These are phyloP conservation scores for Apis dorsata DNA, from an alignment of 1,140 invertebrate genomes.

Conservation along the genomic window DNA sequence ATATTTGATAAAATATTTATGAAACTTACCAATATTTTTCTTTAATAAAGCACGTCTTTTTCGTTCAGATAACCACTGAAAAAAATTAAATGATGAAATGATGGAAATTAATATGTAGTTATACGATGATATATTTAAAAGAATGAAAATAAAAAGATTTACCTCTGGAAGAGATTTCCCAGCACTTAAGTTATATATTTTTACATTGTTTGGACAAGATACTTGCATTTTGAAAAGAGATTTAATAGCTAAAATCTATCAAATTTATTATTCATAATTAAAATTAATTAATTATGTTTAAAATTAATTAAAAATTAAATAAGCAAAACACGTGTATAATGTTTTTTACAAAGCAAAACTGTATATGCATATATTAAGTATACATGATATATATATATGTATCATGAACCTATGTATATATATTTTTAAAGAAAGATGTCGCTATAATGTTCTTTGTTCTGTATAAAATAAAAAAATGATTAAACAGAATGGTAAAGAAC, in stretches of 20 bases:
- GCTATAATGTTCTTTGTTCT: not conserved
- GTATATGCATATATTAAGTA: not conserved
- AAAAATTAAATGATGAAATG: slow-evolving; percentile 21
- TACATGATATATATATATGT: not conserved
- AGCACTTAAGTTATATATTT: slow-evolving; percentile 98
- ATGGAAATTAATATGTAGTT: not conserved
- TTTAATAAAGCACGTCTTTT: slow-evolving; percentile 92
- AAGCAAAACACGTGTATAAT: not conserved
- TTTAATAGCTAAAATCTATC: slow-evolving; percentile 1
- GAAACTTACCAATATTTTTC: slow-evolving; percentile 88
- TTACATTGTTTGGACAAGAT: slow-evolving; percentile 94
- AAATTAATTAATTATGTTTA: not conserved
- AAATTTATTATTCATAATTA: not conserved
- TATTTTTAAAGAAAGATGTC: not conserved
- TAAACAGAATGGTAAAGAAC: not conserved
- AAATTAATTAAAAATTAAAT: not conserved
- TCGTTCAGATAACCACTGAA: slow-evolving; percentile 95
- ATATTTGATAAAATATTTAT: not conserved
- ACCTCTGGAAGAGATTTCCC: slow-evolving; percentile 98
- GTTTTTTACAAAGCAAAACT: too few relatives aligned
- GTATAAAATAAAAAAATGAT: not conserved
- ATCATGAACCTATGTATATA: not conserved
- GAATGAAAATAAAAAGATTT: slow-evolving; percentile 68
- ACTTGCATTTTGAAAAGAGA: slow-evolving; percentile 84
- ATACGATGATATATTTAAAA: not conserved